Evolutionary conservation across 1,140 invertebrate species (phyloP), one percentile per base, ranked within the genome.

Genomic region (Bradynema listronoti): DNA sequence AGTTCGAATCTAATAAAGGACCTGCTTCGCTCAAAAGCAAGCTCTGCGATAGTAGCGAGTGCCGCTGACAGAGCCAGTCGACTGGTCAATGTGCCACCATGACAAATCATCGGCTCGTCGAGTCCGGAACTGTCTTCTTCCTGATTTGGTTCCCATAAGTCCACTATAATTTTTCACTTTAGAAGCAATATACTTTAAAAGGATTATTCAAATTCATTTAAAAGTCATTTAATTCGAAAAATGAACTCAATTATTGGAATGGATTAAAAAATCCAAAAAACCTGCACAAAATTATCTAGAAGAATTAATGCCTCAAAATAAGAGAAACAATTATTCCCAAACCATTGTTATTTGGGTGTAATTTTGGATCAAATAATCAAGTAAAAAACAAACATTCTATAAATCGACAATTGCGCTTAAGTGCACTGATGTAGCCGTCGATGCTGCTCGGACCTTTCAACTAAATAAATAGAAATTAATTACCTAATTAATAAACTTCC

Each of bases 21-120:
- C 61, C 60, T 54, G 39, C 81, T 82, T 33, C 78, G 75, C 61
- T 80, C 78, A 78, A 85, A 85, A 29, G 84, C 83, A 71, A 83
- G 81, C 50, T 82, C 80, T 58, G 78, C 79, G 54, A 85, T 84
- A 16, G 81, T 79, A 66, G 80, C 77, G 14, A 85, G 68, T 3
- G 83, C 84, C 65, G 83, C 81, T 45, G 78, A 66, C 59, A 85
- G 81, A 52, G 79, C 72, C 29, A 85, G 80, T 69, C 83, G 83
- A 36, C 80, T 81, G 1, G 84, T 85, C 9, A 84, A 70, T 6
- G 84, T 85, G 64, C 83, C 81, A 22, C 84, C 84, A 65, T 85
- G 83, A 68, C 81, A 84, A 46, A 83, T 78, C 19, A 81, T 59
- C 9, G 84, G 84, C 56, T 83, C 82, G 46, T 78, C 73, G n/a